Percentiles rank a stretch among this genome's conserved stretches.
Evolutionary conservation across 2,797 vertebrate genomes (phyloP).

Genomic region (Macrochelys suwanniensis): DNA sequence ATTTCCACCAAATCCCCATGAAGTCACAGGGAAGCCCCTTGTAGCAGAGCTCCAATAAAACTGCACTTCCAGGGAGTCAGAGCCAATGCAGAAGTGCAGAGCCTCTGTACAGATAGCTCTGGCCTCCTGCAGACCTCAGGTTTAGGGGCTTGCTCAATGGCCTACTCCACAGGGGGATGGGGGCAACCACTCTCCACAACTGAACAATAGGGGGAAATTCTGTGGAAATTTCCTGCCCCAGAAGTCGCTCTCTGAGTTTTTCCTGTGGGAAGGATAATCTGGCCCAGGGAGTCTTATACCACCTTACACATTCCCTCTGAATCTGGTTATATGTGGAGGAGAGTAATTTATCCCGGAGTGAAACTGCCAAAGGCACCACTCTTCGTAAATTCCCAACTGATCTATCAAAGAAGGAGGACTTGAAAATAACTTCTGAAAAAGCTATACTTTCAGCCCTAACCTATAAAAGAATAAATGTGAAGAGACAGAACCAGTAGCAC

Average conservation of each 20-base stretch:
- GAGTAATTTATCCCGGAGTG: slow-evolving; percentile 10
- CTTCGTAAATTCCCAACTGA: not conserved
- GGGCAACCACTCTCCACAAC: not conserved
- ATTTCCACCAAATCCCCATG: not conserved
- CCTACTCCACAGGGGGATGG: not conserved
- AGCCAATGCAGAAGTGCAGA: not conserved
- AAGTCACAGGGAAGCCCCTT: not conserved
- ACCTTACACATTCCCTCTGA: not conserved
- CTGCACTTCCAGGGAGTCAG: not conserved
- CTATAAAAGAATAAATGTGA: not conserved
- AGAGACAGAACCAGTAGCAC: not conserved
- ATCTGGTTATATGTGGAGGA: not conserved
- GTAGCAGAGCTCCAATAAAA: not conserved
- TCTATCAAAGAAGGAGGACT: not conserved
- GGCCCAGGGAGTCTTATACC: not conserved
- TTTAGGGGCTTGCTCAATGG: not conserved
- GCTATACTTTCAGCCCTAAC: not conserved
- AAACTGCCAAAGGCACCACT: slow-evolving; percentile 7
- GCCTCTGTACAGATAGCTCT: not conserved
- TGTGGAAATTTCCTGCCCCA: not conserved
- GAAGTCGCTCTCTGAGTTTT: not conserved
- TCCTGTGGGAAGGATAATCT: not conserved
- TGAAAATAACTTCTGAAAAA: not conserved
- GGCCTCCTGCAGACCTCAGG: not conserved
- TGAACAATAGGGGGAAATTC: not conserved